Evolutionary conservation across 2,888 invertebrate species (phyloP).

Genomic region (Thereva unica): DNA sequence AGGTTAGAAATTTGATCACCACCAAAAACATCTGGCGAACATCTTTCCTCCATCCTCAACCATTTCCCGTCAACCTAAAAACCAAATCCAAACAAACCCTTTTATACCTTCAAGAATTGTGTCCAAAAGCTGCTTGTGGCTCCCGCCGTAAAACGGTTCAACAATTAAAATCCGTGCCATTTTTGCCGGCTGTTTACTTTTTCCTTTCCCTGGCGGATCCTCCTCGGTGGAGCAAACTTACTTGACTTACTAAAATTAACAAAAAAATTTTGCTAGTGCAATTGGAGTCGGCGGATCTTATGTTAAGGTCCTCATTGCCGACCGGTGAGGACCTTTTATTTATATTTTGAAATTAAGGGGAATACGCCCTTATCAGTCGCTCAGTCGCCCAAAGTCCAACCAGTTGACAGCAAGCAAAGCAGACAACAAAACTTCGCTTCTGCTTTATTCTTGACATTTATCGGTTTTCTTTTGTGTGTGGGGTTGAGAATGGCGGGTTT

Average conservation of each 20-base stretch:
- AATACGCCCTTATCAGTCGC: constrained; percentile 22
- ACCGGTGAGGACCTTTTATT: constrained; percentile 22
- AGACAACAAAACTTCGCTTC: background rate
- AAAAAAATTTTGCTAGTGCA: background rate
- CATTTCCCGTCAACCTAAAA: background rate
- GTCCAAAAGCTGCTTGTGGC: constrained; percentile 70
- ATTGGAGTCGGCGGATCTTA: background rate
- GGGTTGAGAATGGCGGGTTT: too few relatives aligned
- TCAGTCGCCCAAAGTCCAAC: constrained; percentile 15
- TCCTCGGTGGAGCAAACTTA: background rate
- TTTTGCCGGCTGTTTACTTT: constrained; percentile 41
- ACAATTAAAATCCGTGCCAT: constrained; percentile 61
- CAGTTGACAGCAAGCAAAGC: background rate
- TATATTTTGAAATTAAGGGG: background rate
- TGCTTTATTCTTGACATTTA: background rate
- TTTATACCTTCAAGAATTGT: constrained; percentile 56
- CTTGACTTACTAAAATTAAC: background rate
- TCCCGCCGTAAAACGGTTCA: constrained; percentile 75
- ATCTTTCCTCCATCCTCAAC: background rate
- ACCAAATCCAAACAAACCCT: background rate
- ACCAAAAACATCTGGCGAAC: too few relatives aligned
- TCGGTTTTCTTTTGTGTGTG: background rate
- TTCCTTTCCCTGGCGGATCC: background rate
- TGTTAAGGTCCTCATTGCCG: constrained; percentile 26
- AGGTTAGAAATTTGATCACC: background rate